These are phyloP conservation scores for Todiramphus chloris DNA, from an alignment of 2,113 vertebrate species.

Conservation along the genomic window DNA sequence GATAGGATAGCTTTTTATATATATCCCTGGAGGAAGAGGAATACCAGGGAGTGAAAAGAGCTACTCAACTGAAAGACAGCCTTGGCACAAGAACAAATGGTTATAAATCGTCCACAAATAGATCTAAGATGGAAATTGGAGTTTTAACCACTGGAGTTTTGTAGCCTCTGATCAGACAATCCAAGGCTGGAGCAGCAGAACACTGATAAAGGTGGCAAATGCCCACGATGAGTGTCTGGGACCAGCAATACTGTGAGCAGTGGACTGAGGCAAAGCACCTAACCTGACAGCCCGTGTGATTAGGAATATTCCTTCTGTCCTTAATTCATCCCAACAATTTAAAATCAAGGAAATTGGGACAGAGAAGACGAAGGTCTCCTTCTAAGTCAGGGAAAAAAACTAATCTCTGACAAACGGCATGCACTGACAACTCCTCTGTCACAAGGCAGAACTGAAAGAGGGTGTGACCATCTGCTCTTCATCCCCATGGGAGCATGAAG, in stretches of 20 bases:
- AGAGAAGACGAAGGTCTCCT: fast-evolving
- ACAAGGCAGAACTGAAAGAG: background rate
- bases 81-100: background rate
- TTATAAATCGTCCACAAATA: background rate
- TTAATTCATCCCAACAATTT: background rate
- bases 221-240: background rate
- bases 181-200: background rate
- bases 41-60: background rate
- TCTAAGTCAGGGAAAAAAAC: background rate
- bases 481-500: background rate
- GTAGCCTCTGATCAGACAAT: background rate
- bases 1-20: background rate
- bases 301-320: background rate
- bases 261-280: background rate
- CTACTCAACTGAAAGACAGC: background rate
- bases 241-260: background rate
- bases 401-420: background rate
- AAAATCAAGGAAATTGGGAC: background rate
- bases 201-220: background rate
- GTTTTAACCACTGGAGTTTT: background rate
- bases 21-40: background rate
- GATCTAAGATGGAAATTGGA: background rate
- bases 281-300: background rate
- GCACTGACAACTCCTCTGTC: background rate
- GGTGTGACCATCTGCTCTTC: background rate